Percentiles rank a stretch among this genome's conserved stretches.
phyloP scores from a whole-genome alignment of 2,113 vertebrate genomes.

The Bettongia penicillata region DNA sequence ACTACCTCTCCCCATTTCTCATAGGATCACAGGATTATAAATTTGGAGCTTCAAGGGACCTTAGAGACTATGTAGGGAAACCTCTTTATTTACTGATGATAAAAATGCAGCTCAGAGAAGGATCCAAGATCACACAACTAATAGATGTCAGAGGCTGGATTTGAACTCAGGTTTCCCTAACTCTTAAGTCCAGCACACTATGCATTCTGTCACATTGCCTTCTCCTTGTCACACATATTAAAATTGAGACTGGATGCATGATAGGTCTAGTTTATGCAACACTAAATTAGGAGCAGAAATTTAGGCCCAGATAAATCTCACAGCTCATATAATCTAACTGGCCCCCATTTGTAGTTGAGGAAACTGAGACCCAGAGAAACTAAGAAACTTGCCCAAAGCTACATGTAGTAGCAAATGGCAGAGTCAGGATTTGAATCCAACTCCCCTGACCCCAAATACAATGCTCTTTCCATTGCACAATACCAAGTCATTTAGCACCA shows the following conservation, averaged over 20 bases:
- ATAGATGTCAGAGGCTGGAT: neutral
- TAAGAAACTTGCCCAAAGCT: neutral
- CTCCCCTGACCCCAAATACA: neutral
- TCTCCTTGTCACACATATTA: neutral
- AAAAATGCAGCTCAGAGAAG: neutral
- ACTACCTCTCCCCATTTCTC: neutral
- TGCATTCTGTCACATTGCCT: neutral
- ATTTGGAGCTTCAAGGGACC: neutral
- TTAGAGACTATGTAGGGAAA: neutral
- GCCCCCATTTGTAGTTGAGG: neutral
- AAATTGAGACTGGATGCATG: neutral
- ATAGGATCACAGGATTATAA: neutral
- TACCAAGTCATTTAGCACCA: neutral
- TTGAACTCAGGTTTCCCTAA: neutral
- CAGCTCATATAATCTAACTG: neutral
- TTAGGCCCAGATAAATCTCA: neutral
- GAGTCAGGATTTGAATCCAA: neutral
- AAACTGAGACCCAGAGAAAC: neutral
- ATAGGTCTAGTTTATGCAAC: neutral
- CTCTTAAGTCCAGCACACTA: neutral
- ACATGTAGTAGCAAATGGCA: neutral
- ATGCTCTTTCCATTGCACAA: neutral
- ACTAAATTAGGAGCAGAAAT: neutral
- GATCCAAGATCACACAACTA: neutral
- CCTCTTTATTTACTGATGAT: neutral